Conservation (phyloP, 2,113 vertebrate species). For the Malurus melanocephalus region DNA sequence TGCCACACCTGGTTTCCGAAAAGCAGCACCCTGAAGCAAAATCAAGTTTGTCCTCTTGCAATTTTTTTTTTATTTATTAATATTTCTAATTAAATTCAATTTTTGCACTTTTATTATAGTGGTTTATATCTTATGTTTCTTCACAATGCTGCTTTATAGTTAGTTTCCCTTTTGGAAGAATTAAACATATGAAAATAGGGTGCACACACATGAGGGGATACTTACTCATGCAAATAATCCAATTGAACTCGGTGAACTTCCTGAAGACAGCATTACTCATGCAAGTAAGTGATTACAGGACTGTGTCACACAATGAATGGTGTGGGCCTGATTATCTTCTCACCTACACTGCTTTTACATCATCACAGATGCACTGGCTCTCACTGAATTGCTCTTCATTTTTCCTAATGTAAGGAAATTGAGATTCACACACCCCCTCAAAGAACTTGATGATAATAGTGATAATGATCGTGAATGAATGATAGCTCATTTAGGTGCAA, state of each 20-base stretch:
- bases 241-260: constrained; percentile 55
- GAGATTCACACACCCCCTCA: rapidly evolving
- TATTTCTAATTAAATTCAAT: background rate
- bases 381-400: background rate
- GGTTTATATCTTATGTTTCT: background rate
- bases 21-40: background rate
- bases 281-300: constrained; percentile 58
- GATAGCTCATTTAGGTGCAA: background rate
- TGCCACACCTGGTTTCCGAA: constrained; percentile 25
- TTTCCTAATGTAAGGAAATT: background rate
- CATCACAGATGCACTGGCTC: background rate
- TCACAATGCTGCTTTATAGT: background rate
- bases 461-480: background rate
- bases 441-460: background rate
- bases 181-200: constrained; percentile 44
- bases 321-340: constrained; percentile 43
- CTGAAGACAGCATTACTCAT: constrained; percentile 59
- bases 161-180: constrained; percentile 34
- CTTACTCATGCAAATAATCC: constrained; percentile 62
- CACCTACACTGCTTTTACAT: constrained; percentile 43
- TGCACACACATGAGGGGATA: constrained; percentile 52
- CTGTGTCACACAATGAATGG: constrained; percentile 27
- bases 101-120: background rate
- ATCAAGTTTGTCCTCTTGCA: background rate
- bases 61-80: background rate